Evolutionary conservation across 2,888 invertebrate species (phyloP).

Genomic region (Lasioglossum pauxillum): DNA sequence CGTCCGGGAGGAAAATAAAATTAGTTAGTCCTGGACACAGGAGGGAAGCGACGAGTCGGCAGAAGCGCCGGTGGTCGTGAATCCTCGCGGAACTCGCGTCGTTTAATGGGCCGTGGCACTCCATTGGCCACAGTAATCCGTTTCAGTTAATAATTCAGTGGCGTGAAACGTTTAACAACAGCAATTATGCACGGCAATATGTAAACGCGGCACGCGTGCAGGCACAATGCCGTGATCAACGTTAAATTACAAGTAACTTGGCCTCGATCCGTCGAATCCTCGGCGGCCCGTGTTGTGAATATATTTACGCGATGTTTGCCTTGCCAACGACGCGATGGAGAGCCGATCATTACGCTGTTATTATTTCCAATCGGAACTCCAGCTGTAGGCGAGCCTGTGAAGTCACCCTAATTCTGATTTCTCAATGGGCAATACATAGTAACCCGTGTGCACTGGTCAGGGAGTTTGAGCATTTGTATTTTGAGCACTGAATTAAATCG

Average conservation of each 20-base stretch:
- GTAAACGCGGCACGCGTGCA: slow-evolving; percentile 33
- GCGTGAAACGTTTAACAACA: slow-evolving; percentile 30
- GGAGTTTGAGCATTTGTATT: too few species aligned
- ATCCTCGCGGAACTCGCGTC: neutral
- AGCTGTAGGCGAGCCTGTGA: neutral
- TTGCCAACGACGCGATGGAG: neutral
- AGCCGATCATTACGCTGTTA: neutral
- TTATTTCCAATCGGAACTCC: neutral
- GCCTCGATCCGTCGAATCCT: slow-evolving; percentile 8
- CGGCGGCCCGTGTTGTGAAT: neutral
- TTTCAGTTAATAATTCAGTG: slow-evolving; percentile 49
- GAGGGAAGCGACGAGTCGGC: too few species aligned
- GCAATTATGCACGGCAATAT: slow-evolving; percentile 51
- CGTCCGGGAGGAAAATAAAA: neutral
- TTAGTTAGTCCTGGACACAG: neutral
- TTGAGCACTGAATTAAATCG: too few species aligned
- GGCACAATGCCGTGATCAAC: slow-evolving; percentile 48
- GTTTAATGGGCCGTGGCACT: neutral
- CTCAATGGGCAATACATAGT: neutral
- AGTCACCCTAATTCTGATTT: neutral
- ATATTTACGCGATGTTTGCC: neutral
- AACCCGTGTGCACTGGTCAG: neutral
- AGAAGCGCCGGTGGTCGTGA: neutral
- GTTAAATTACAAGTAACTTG: slow-evolving; percentile 55
- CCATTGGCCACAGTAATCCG: slow-evolving; percentile 31